These are phyloP conservation scores for Baryphthengus martii DNA, from an alignment of 2,113 vertebrate genomes.

Conservation along the genomic window DNA sequence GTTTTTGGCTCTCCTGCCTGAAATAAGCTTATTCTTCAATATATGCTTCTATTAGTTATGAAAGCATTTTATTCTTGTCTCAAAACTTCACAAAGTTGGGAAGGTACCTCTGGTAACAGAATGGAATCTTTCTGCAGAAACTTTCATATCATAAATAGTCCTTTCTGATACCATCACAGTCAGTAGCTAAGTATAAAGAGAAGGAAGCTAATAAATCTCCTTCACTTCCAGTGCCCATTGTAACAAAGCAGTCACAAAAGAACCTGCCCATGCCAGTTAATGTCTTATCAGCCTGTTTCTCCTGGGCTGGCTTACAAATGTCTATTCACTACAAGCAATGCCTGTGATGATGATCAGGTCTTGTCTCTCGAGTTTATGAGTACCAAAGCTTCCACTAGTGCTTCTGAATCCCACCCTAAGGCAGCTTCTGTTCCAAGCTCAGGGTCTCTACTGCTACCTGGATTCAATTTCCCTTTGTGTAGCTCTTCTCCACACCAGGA, in stretches of 20 bases:
- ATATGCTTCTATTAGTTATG: neutral
- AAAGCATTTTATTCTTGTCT: neutral
- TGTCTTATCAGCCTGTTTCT: neutral
- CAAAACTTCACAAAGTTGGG: neutral
- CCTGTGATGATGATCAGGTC: no score
- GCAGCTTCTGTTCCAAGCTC: neutral
- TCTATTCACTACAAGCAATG: neutral
- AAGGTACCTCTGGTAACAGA: neutral
- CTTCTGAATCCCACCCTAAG: neutral
- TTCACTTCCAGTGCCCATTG: neutral
- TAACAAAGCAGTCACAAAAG: neutral
- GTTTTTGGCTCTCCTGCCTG: neutral
- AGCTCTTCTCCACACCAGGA: neutral
- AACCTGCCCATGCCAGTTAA: rapidly evolving
- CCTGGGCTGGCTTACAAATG: neutral
- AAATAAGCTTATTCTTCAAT: neutral
- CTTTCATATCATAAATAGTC: neutral
- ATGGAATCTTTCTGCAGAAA: neutral
- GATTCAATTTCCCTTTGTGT: neutral
- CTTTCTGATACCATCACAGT: neutral
- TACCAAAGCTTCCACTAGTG: neutral
- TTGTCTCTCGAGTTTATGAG: neutral
- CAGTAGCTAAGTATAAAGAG: neutral
- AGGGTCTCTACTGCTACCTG: neutral
- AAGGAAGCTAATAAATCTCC: neutral